Percentiles rank a stretch among this genome's conserved stretches.
phyloP scores from a whole-genome alignment of 2,113 vertebrate species.

The Eupsittula cactorum region DNA sequence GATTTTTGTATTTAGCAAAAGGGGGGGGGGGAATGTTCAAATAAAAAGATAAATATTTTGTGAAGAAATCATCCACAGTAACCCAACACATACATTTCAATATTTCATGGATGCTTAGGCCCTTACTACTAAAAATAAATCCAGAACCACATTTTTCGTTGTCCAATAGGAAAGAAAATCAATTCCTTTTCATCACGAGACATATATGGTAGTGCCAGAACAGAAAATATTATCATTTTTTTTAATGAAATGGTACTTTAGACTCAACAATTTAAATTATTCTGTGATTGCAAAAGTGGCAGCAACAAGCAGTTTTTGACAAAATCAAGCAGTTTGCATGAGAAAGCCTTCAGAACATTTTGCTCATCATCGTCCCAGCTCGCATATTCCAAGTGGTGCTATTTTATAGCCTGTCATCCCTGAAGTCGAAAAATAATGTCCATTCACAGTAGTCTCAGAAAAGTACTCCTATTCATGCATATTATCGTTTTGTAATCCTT shows the following conservation, averaged over 20 bases:
- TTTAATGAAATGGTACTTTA: not conserved
- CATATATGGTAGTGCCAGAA: not conserved
- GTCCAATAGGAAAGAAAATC: not conserved
- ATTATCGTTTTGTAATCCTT: not conserved
- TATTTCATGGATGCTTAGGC: not conserved
- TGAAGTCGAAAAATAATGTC: not conserved
- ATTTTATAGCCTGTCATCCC: not conserved
- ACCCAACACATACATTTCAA: not conserved
- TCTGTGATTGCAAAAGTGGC: not conserved
- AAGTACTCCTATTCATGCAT: not conserved
- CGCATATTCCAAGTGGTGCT: not conserved
- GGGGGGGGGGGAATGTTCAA: not conserved
- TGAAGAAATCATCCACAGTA: not conserved
- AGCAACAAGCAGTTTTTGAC: not conserved
- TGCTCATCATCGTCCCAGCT: not conserved
- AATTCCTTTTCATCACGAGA: not conserved
- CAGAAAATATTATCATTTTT: not conserved
- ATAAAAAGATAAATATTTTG: not conserved
- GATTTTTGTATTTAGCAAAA: not conserved
- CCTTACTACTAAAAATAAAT: not conserved
- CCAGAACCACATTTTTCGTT: not conserved
- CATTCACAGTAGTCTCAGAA: not conserved
- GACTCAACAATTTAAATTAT: not conserved
- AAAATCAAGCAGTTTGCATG: not conserved
- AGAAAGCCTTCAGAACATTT: not conserved